phyloP scores from a whole-genome alignment of 2,888 invertebrate genomes.

The Zygothrica quintamaculata region DNA sequence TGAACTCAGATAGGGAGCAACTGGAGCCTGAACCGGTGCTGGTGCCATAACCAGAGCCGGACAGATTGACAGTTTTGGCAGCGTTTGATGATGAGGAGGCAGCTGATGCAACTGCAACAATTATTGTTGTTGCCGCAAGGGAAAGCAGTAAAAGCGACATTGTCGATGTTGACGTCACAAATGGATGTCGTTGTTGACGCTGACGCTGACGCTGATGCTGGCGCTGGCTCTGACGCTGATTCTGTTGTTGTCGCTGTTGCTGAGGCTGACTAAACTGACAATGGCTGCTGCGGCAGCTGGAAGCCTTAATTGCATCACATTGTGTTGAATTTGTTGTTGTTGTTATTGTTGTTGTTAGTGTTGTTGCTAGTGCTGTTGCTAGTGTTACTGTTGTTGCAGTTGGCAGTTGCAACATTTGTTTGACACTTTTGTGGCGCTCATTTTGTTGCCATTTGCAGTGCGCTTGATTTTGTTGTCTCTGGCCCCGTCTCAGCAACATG shows the following conservation, averaged over 20 bases:
- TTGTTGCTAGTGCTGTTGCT: slow-evolving; percentile 30
- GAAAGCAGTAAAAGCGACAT: slow-evolving; percentile 59
- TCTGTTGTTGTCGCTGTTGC: slow-evolving; percentile 36
- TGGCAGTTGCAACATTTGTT: slow-evolving; percentile 60
- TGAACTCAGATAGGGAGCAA: slow-evolving; percentile 83
- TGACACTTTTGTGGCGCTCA: slow-evolving; percentile 60
- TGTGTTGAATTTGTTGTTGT: slow-evolving; percentile 49
- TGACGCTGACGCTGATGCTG: slow-evolving; percentile 38
- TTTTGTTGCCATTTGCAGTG: slow-evolving; percentile 62
- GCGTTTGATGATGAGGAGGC: slow-evolving; percentile 52
- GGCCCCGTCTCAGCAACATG: slow-evolving; percentile 26
- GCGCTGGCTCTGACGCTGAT: slow-evolving; percentile 30
- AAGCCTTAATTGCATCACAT: slow-evolving; percentile 66
- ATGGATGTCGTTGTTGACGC: slow-evolving; percentile 34
- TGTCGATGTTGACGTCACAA: slow-evolving; percentile 50
- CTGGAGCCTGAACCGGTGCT: slow-evolving; percentile 49
- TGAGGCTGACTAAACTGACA: slow-evolving; percentile 36
- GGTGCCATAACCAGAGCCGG: slow-evolving; percentile 48
- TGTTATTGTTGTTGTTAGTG: slow-evolving; percentile 44
- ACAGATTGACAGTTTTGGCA: slow-evolving; percentile 70
- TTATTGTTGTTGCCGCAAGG: slow-evolving; percentile 43
- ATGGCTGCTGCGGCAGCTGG: slow-evolving; percentile 50
- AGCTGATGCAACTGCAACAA: slow-evolving; percentile 38
- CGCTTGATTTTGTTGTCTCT: slow-evolving; percentile 17
- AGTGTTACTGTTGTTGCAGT: slow-evolving; percentile 31